These are phyloP conservation scores for Sinocyclocheilus grahami DNA, from an alignment of 2,113 vertebrate genomes.

Conservation along the genomic window DNA sequence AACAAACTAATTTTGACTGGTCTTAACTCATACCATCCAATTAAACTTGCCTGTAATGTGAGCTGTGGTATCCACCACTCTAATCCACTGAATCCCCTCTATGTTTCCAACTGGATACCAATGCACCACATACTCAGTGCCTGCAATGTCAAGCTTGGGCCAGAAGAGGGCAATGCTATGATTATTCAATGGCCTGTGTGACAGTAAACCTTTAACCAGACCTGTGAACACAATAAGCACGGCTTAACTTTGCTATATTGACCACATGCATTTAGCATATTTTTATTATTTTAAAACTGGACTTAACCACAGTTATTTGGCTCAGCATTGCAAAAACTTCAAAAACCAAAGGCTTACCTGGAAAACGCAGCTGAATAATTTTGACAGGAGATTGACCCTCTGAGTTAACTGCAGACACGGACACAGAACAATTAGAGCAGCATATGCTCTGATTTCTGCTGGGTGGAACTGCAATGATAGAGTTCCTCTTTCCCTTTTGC, in stretches of 20 bases:
- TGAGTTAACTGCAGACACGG: conserved; percentile 69
- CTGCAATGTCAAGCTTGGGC: conserved; percentile 56
- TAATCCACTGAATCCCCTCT: conserved; percentile 66
- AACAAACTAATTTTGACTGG: not conserved
- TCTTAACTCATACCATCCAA: not conserved
- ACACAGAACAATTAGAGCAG: conserved; percentile 65
- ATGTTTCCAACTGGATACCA: conserved; percentile 64
- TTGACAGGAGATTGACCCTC: conserved; percentile 71
- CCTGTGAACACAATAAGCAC: conserved; percentile 1
- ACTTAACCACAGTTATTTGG: not conserved
- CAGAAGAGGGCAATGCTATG: conserved; percentile 73
- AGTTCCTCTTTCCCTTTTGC: not conserved
- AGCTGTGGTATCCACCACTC: conserved; percentile 48
- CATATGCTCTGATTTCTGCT: not conserved
- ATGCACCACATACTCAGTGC: conserved; percentile 64
- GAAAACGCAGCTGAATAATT: conserved; percentile 46
- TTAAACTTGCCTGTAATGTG: conserved; percentile 66
- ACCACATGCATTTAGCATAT: too few species aligned
- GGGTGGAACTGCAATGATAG: not conserved
- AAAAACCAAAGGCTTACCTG: conserved; percentile 60
- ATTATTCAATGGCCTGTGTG: not conserved
- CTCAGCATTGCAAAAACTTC: not conserved
- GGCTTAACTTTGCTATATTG: not conserved
- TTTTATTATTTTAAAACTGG: too few species aligned
- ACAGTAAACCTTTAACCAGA: conserved; percentile 35